Evolutionary conservation across 2,113 vertebrate species (phyloP).

Genomic region (Dendropsophus ebraccatus): DNA sequence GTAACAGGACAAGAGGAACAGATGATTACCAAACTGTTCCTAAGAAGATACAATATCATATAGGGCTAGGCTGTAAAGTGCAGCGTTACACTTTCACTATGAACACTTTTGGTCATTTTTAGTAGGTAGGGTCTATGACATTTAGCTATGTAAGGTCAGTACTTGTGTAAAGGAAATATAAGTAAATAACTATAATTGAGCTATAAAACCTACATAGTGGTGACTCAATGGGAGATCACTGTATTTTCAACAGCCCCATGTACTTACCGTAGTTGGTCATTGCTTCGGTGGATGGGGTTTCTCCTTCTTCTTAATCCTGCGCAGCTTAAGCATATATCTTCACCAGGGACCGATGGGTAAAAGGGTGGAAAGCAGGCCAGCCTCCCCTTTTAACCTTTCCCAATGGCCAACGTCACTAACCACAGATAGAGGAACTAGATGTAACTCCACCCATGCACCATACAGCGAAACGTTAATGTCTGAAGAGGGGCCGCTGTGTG

Average conservation of each 20-base stretch:
- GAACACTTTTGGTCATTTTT: not conserved
- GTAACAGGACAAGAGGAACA: conserved; percentile 1
- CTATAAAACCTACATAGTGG: not conserved
- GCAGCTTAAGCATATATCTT: conserved; percentile 8
- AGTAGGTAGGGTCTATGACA: not conserved
- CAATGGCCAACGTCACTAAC: conserved; percentile 52
- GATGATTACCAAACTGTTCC: not conserved
- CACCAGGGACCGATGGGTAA: conserved; percentile 46
- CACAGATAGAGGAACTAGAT: conserved; percentile 56
- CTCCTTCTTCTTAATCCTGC: not conserved
- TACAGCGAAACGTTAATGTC: conserved; percentile 41
- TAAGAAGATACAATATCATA: not conserved
- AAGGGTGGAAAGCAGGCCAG: conserved; percentile 37
- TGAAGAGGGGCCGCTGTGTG: conserved; percentile 30
- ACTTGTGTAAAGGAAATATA: not conserved
- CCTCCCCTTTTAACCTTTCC: conserved; percentile 51
- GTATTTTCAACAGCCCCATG: not conserved
- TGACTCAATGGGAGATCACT: not conserved
- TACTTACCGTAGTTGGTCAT: conserved; percentile 25
- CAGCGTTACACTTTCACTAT: not conserved
- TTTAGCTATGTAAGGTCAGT: not conserved
- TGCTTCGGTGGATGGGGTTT: not conserved
- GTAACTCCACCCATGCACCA: conserved; percentile 40
- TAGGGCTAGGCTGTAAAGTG: not conserved
- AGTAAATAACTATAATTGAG: not conserved